phyloP scores from a whole-genome alignment of 2,113 vertebrate genomes.

The Falco punctatus region DNA sequence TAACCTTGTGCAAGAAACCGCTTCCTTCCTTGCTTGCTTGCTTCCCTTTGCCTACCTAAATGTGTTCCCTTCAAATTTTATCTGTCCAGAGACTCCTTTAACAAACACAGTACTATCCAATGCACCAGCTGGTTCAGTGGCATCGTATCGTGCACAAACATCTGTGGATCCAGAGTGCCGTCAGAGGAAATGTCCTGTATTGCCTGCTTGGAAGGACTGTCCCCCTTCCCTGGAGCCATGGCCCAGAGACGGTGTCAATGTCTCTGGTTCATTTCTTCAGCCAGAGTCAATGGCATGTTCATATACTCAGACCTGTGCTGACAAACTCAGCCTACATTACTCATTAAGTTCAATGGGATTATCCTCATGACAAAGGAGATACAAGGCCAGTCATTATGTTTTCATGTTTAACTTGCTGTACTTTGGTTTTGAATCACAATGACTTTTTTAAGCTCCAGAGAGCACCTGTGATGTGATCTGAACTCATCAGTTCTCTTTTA shows the following conservation, averaged over 20 bases:
- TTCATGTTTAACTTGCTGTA: neutral
- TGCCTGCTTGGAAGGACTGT: neutral
- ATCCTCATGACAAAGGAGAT: neutral
- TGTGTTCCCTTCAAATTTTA: neutral
- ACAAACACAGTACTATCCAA: neutral
- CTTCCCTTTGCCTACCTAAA: neutral
- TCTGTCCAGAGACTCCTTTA: neutral
- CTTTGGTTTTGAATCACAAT: neutral
- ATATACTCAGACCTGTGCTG: neutral
- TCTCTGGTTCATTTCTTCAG: conserved; percentile 9
- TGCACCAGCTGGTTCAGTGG: neutral
- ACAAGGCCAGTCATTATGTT: neutral
- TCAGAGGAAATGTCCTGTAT: neutral
- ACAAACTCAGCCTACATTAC: neutral
- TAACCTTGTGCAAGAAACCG: conserved; percentile 31
- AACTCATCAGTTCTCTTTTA: neutral
- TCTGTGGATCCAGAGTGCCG: neutral
- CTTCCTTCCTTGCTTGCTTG: neutral
- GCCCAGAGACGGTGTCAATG: conserved; percentile 15
- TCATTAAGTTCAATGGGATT: neutral
- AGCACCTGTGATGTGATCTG: neutral
- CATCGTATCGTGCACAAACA: neutral
- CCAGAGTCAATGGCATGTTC: neutral
- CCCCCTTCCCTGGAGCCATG: neutral
- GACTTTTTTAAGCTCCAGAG: neutral